A percentile compares a stretch with the other conserved stretches of the same genome.
Conservation (phyloP, 2,797 vertebrate genomes). For the Sebastes matsubarae region DNA sequence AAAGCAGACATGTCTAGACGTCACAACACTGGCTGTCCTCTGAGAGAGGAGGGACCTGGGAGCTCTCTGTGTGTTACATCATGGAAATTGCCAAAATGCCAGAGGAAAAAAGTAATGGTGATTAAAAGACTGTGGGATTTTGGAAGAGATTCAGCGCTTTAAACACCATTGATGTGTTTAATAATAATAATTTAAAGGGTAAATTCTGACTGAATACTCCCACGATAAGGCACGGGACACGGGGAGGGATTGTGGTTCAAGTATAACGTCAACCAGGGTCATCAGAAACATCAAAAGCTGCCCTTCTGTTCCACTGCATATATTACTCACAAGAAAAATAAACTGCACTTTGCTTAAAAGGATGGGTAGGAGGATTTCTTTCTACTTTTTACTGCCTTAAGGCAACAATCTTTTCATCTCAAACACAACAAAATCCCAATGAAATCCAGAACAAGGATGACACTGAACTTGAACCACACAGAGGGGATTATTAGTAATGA, state of each 20-base stretch:
- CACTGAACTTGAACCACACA: constrained; percentile 43
- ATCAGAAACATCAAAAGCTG: constrained; percentile 39
- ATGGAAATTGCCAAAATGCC: constrained; percentile 20
- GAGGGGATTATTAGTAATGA: neutral
- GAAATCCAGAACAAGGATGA: constrained; percentile 18
- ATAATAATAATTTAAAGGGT: neutral
- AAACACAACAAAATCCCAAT: constrained; percentile 25
- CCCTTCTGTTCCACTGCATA: constrained; percentile 32
- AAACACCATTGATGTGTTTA: neutral
- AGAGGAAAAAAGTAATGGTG: constrained; percentile 19
- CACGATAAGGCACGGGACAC: constrained; percentile 48
- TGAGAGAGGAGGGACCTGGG: neutral
- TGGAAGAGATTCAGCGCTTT: neutral
- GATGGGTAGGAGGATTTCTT: neutral
- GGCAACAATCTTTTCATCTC: constrained; percentile 46
- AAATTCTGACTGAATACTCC: constrained; percentile 15
- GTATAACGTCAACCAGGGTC: constrained; percentile 29
- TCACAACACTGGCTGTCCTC: neutral
- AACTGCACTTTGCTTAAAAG: constrained; percentile 1
- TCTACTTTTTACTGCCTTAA: constrained; percentile 40
- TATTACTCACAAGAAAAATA: neutral
- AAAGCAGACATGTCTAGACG: neutral
- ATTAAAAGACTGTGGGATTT: constrained; percentile 32
- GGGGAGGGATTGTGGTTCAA: constrained; percentile 28
- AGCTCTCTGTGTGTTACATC: neutral